These are phyloP conservation scores for Characodon lateralis DNA, from an alignment of 2,797 vertebrate species.

Conservation along the genomic window DNA sequence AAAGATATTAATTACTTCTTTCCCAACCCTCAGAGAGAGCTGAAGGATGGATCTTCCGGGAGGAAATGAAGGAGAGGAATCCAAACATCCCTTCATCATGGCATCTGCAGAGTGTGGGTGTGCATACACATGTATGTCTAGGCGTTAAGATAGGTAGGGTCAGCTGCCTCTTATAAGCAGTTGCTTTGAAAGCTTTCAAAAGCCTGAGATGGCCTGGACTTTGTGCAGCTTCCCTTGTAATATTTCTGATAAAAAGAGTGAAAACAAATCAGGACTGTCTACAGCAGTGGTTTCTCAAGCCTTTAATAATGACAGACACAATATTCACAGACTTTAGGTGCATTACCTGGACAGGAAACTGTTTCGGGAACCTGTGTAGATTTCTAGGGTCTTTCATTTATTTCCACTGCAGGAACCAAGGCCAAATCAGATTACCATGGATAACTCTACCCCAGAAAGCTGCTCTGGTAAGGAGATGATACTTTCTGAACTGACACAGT, in stretches of 20 bases:
- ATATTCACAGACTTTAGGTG: neutral
- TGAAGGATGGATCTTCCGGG: slow-evolving; percentile 70
- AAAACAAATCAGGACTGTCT: slow-evolving; percentile 1
- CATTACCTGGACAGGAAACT: no score
- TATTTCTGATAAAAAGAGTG: neutral
- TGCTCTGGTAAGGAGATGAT: neutral
- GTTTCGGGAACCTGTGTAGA: no score
- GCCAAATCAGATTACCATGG: neutral
- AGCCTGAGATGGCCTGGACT: neutral
- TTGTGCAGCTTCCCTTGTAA: neutral
- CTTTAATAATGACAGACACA: neutral
- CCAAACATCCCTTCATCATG: slow-evolving; percentile 22
- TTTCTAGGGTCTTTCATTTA: neutral
- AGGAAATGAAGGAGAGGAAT: slow-evolving; percentile 67
- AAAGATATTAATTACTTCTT: slow-evolving; percentile 26
- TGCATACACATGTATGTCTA: slow-evolving; percentile 18
- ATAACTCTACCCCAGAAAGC: neutral
- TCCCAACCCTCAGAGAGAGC: slow-evolving; percentile 52
- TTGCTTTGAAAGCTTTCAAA: neutral
- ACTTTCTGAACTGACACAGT: neutral
- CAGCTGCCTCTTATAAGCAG: slow-evolving; percentile 6
- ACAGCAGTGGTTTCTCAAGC: neutral
- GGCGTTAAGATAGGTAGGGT: slow-evolving; percentile 21
- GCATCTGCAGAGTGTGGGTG: slow-evolving; percentile 13
- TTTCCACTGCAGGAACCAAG: neutral